Percentiles rank a stretch among this genome's conserved stretches.
phyloP scores from a whole-genome alignment of 2,797 vertebrate species.

The Anabas testudineus region DNA sequence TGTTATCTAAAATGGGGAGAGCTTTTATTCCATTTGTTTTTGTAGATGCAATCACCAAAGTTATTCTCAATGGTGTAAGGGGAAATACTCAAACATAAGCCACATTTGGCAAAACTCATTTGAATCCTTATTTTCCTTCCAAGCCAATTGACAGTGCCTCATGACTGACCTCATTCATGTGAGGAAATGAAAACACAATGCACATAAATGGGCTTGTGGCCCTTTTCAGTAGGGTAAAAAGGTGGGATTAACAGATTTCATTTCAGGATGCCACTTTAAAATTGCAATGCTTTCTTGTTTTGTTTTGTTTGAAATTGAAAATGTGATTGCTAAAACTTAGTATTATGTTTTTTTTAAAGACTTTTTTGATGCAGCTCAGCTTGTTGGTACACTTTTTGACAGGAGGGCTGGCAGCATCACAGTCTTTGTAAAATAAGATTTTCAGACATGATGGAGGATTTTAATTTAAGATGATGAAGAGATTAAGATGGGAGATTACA shows the following conservation, averaged over 20 bases:
- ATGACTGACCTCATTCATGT: constrained; percentile 33
- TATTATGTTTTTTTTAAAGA: neutral
- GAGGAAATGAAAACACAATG: constrained; percentile 43
- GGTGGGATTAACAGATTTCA: neutral
- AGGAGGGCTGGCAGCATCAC: neutral
- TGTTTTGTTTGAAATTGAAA: too few species aligned
- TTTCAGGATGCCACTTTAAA: too few species aligned
- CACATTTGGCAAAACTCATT: constrained; percentile 36
- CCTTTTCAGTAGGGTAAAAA: constrained; percentile 4
- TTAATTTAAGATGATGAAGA: neutral
- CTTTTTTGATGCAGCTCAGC: neutral
- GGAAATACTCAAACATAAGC: constrained; percentile 42
- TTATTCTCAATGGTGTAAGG: constrained; percentile 7
- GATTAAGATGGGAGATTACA: neutral
- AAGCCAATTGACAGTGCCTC: constrained; percentile 13
- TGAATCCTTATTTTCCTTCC: constrained; percentile 26
- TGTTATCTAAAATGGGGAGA: neutral
- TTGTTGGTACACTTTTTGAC: neutral
- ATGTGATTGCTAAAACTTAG: too few species aligned
- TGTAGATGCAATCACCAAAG: neutral
- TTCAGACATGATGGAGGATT: neutral
- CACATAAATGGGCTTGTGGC: constrained; percentile 25
- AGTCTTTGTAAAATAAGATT: neutral
- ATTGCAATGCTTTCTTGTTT: too few species aligned
- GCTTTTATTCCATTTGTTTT: constrained; percentile 6